A percentile compares a stretch with the other conserved stretches of the same genome.
Conservation (phyloP, 2,113 vertebrate genomes). For the Euleptes europaea region DNA sequence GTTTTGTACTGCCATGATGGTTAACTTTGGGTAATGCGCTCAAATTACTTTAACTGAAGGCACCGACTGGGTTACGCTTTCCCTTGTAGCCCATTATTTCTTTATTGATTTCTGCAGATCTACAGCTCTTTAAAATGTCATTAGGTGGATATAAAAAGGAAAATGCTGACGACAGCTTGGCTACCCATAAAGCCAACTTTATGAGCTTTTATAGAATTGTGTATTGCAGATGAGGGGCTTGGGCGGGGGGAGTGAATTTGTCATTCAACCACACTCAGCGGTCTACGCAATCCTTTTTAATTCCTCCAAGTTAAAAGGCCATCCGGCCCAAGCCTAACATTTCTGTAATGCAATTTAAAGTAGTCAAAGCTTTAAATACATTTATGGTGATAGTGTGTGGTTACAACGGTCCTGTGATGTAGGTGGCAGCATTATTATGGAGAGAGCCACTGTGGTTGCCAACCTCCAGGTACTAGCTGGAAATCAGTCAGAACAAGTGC, state of each 20-base stretch:
- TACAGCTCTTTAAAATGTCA: conserved; percentile 38
- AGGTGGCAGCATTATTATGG: too few species aligned
- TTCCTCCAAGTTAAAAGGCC: neutral
- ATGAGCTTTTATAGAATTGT: conserved; percentile 35
- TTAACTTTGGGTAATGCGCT: neutral
- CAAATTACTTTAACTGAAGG: conserved; percentile 9
- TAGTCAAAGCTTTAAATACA: neutral
- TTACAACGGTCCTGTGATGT: too few species aligned
- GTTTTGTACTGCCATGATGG: neutral
- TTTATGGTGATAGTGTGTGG: too few species aligned
- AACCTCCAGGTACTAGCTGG: too few species aligned
- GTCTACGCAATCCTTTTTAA: neutral
- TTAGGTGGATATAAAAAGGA: conserved; percentile 42
- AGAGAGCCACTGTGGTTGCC: too few species aligned
- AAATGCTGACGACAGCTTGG: conserved; percentile 37
- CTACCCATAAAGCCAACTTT: conserved; percentile 48
- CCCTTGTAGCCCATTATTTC: conserved; percentile 3
- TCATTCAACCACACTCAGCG: neutral
- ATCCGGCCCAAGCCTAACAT: neutral
- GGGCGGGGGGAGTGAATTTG: neutral
- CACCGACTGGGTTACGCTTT: neutral
- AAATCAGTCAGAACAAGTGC: too few species aligned
- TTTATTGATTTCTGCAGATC: conserved; percentile 38
- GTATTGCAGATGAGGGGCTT: conserved; percentile 21
- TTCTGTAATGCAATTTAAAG: neutral